phyloP scores from a whole-genome alignment of 37 sponge, comb jelly and placozoan genomes.

The Beroe ovata region DNA sequence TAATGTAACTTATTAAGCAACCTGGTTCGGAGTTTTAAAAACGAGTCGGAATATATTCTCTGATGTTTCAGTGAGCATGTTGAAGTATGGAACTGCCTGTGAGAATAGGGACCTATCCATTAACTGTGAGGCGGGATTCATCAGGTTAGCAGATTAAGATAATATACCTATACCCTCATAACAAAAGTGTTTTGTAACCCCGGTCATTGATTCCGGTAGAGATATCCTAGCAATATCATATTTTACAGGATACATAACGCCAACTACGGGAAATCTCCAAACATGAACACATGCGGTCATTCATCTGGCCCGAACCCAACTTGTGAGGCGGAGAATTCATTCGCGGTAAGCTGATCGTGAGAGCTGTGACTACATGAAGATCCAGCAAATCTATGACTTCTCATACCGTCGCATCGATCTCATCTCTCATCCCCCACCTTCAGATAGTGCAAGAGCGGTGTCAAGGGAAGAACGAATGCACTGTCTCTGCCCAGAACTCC shows the following conservation, averaged over 20 bases:
- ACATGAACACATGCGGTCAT: neutral
- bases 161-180: too few relatives aligned
- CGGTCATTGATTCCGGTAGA: too few relatives aligned
- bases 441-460: neutral
- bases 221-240: too few relatives aligned
- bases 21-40: too few relatives aligned
- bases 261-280: neutral
- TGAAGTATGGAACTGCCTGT: neutral
- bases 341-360: too few relatives aligned
- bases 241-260: neutral
- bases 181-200: too few relatives aligned
- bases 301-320: neutral
- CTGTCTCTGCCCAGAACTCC: neutral
- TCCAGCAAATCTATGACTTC: too few relatives aligned
- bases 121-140: neutral
- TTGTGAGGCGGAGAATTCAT: neutral
- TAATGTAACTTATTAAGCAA: too few relatives aligned
- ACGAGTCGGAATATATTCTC: too few relatives aligned
- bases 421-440: too few relatives aligned
- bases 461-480: neutral
- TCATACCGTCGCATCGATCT: too few relatives aligned
- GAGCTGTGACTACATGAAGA: too few relatives aligned
- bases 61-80: neutral
- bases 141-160: neutral
- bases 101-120: neutral